Base-by-base conservation (phyloP, 2,797 vertebrate genomes). In the Enteromius paludinosus region DNA sequence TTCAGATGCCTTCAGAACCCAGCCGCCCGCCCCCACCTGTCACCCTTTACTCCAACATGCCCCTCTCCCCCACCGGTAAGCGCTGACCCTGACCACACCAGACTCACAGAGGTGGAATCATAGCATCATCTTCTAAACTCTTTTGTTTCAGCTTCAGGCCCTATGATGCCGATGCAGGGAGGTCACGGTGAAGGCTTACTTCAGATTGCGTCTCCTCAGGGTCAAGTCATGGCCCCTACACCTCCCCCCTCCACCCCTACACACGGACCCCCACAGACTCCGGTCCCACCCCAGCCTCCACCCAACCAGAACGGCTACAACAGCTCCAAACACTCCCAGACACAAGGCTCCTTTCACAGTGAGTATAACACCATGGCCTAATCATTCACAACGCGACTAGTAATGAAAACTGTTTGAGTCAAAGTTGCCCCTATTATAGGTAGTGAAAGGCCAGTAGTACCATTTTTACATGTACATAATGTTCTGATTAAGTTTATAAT, bases 41-140 rank as follows among this genome's bases (percentile, higher is more conserved):
- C 49, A 84, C 79, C 83, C 89, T 91, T 86, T 95, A 91, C 87
- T 86, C 92, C 2, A 89, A 90, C 84, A 88, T 90, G 83, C 92
- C 94, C 14, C 88, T 94, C 41, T 94, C 95, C 20, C 94, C 95
- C 65, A 89, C 89, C 76, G 89, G 90, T 94, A 74, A 91, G 92
- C 2, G 6, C 65, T 54, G 38, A 20, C 65, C 3, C 33, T 54
- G 33, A 33, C 49, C 18, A 43, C 20, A 8, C 47, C 7, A 11
- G 30, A n/a, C 70, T 52, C 28, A 12, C 18, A 35, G 28, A n/a
- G 49, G 52, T 8, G 28, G 4, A 12, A 17, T n/a, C 0, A 12
- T 30, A 15, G n/a, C 12, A 18, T 66, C 23, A 62, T 65, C 59
- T 41, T 33, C 23, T 7, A 15, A 45, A 59, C 43, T 38, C 66